These are phyloP conservation scores for Gari tellinella DNA, from an alignment of 2,888 invertebrate genomes.

Conservation along the genomic window DNA sequence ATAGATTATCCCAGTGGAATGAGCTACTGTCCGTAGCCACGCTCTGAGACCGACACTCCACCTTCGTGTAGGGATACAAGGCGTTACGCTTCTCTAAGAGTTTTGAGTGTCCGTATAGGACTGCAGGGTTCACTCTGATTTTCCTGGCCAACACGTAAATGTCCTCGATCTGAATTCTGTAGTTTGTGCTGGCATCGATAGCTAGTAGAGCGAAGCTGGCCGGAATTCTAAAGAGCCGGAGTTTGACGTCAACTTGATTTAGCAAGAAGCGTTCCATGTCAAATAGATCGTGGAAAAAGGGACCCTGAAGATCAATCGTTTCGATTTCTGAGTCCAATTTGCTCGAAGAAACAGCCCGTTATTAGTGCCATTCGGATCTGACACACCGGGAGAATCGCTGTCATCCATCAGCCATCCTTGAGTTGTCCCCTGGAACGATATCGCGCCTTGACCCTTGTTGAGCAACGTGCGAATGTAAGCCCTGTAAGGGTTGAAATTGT, in stretches of 20 bases:
- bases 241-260: constrained; percentile 12
- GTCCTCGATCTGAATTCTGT: constrained; percentile 14
- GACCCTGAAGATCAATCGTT: constrained; percentile 4
- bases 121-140: constrained; percentile 44
- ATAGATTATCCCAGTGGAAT: constrained; percentile 39
- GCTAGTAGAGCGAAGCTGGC: constrained; percentile 1
- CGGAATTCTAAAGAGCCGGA: not conserved
- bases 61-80: constrained; percentile 21
- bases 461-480: constrained; percentile 8
- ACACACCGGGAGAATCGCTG: not conserved
- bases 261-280: constrained; percentile 6
- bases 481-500: no score
- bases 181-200: not conserved
- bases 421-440: constrained; percentile 14
- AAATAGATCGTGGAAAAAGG: constrained; percentile 16
- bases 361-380: constrained; percentile 10
- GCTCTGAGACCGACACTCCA: constrained; percentile 24
- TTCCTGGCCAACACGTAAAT: constrained; percentile 30
- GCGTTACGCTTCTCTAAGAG: constrained; percentile 28
- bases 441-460: constrained; percentile 17
- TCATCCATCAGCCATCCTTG: constrained; percentile 13
- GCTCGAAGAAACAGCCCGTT: constrained; percentile 8
- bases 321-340: constrained; percentile 4
- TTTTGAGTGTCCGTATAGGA: constrained; percentile 40
- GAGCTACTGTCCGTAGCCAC: constrained; percentile 13